Evolutionary conservation across 2,888 invertebrate species (phyloP).

Genomic region (Leuctra nigra): DNA sequence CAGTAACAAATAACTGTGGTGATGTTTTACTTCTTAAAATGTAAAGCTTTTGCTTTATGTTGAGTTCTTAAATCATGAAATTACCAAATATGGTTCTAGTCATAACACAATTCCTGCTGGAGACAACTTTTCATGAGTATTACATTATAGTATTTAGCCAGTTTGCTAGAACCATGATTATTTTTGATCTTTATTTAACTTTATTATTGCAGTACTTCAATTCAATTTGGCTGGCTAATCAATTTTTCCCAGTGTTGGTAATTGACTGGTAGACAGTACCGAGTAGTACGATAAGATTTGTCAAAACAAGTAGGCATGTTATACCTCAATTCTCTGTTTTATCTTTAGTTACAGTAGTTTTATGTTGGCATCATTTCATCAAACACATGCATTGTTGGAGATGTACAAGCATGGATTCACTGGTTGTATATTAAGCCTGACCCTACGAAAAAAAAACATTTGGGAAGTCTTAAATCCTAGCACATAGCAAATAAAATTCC

Average conservation of each 20-base stretch:
- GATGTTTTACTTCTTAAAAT: conserved; percentile 1
- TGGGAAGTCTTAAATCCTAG: conserved; percentile 16
- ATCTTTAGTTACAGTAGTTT: conserved; percentile 3
- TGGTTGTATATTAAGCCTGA: conserved; percentile 28
- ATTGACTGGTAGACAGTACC: conserved; percentile 8
- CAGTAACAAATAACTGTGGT: background rate
- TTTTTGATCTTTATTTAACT: background rate
- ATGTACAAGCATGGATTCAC: conserved; percentile 30
- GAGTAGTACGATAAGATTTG: background rate
- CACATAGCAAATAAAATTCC: conserved; percentile 25
- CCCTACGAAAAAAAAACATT: conserved; percentile 22
- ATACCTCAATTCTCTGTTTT: conserved; percentile 17
- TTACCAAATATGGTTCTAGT: conserved; percentile 1
- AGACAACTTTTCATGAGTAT: background rate
- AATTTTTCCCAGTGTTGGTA: background rate
- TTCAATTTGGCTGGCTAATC: background rate
- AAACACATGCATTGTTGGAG: conserved; percentile 31
- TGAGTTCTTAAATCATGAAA: background rate
- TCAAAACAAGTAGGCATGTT: no score
- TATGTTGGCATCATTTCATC: conserved; percentile 27
- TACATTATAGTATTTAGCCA: background rate
- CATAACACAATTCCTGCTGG: no score
- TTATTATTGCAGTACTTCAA: background rate
- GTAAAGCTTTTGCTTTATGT: background rate
- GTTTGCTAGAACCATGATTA: background rate